Conservation (phyloP, 2,113 vertebrate species). For the Tapirus terrestris region DNA sequence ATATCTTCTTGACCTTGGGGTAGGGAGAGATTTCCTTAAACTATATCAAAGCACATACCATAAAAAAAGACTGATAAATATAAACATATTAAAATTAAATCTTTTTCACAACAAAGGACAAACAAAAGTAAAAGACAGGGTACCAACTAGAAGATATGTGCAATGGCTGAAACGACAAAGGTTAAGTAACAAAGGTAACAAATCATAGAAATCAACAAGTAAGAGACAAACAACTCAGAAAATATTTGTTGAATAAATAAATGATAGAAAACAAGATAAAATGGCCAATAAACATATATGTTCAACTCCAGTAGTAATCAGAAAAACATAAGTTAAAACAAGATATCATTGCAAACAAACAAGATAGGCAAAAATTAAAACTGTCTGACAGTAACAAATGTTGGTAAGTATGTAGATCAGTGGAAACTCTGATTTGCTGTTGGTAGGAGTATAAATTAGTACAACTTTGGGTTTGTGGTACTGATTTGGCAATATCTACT, state of each 20-base stretch:
- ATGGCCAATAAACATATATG: not conserved
- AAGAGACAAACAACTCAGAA: not conserved
- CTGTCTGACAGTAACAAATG: not conserved
- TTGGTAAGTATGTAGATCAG: not conserved
- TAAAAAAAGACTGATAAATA: not conserved
- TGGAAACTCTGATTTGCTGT: not conserved
- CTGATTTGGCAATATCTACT: not conserved
- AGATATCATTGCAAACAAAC: not conserved
- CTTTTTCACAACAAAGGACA: not conserved
- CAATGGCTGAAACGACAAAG: not conserved
- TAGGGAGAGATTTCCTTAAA: not conserved
- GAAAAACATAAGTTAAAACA: slow-evolving; percentile 14
- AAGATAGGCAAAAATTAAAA: not conserved
- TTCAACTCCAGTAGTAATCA: not conserved
- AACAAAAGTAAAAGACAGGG: not conserved
- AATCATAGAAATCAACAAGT: not conserved
- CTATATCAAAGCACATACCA: not conserved
- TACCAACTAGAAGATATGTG: not conserved
- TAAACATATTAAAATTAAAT: not conserved
- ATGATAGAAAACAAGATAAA: not conserved
- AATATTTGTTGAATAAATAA: not conserved
- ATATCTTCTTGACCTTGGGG: not conserved
- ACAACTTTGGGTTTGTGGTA: not conserved
- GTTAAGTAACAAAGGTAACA: not conserved
- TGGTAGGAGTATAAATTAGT: not conserved